These are phyloP conservation scores for Oryzias dopingdopingensis DNA, from an alignment of 2,797 vertebrate genomes.

Conservation along the genomic window DNA sequence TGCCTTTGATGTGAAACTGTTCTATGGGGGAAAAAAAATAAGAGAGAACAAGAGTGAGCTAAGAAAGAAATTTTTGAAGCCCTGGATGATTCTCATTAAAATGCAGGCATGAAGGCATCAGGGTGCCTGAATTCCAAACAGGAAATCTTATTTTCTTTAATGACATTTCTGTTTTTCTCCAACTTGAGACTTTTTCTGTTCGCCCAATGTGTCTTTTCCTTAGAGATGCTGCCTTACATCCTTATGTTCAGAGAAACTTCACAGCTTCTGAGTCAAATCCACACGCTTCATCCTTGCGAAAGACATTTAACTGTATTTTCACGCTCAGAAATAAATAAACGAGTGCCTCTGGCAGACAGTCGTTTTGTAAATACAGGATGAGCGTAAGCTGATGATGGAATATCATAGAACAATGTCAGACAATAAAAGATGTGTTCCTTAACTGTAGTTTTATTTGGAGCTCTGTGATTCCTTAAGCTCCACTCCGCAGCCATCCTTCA, in stretches of 20 bases:
- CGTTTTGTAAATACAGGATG: slow-evolving; percentile 7
- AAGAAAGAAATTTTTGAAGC: slow-evolving; percentile 23
- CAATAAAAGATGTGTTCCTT: slow-evolving; percentile 17
- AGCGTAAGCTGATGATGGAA: not conserved
- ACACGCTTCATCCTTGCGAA: slow-evolving; percentile 23
- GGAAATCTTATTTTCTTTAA: slow-evolving; percentile 3
- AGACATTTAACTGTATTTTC: slow-evolving; percentile 34
- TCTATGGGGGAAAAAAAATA: slow-evolving; percentile 36
- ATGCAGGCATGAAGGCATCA: slow-evolving; percentile 5
- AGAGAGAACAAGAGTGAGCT: slow-evolving; percentile 12
- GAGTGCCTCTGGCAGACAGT: slow-evolving; percentile 19
- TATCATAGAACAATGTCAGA: slow-evolving; percentile 2
- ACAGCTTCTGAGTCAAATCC: slow-evolving; percentile 37
- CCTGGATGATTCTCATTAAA: slow-evolving; percentile 16
- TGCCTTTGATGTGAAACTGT: slow-evolving; percentile 59
- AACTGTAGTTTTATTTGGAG: slow-evolving; percentile 11
- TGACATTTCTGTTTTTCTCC: slow-evolving; percentile 3
- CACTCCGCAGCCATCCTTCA: slow-evolving; percentile 52
- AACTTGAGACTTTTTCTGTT: slow-evolving; percentile 37
- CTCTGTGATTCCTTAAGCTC: slow-evolving; percentile 42
- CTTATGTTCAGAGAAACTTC: slow-evolving; percentile 40
- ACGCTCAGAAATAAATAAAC: slow-evolving; percentile 24
- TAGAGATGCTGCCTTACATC: slow-evolving; percentile 28
- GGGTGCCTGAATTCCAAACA: slow-evolving; percentile 6
- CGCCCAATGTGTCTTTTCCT: slow-evolving; percentile 12